Base-by-base conservation (phyloP, 2,113 vertebrate genomes). In the Aptenodytes patagonicus region DNA sequence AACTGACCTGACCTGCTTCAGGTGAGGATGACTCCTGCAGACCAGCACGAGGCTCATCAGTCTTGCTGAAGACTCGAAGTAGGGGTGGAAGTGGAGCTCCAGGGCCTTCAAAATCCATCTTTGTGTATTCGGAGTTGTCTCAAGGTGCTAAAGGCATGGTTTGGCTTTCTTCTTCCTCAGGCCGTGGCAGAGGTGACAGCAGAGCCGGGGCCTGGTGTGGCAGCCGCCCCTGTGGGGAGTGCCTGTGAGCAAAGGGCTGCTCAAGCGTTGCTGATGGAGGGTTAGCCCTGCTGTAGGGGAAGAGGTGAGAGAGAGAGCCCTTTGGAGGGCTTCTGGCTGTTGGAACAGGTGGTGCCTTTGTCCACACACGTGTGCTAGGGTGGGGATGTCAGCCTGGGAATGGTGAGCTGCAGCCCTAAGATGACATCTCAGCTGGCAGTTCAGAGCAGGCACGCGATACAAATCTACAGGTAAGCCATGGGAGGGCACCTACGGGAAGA, bases 301-400 rank as follows among this genome's bases (percentile, higher is more conserved):
- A 34, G 29, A 52, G 18, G 12, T 22, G 40, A 15, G 40, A 10
- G 38, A 55, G 28, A 17, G 15, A 66, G 26, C 22, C 68, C 46
- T 42, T 34, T 4, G 40, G 46, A 17, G 34, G 16, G 44, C 16
- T 68, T 40, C 36, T 87, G 80, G 22, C 31, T 61, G 10, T 32
- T 70, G 58, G 38, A 72, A 64, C 28, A 55, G 86, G 22, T 2
- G 31, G 9, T 66, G 55, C 25, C 55, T 93, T 65, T 73, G 44
- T 55, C 21, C 36, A 8, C 2, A 3, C 4, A 0, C 2, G 6
- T 18, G 54, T 54, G 65, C 61, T 28, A 3, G 2, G 5, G 2
- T 70, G 62, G 36, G 19, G 7, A 13, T n/a, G 31, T 32, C 77
- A 66, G 26, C 66, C 42, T 28, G 72, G 38, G 25, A 17, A 0